Percentiles rank a stretch among this genome's conserved stretches.
phyloP scores from a whole-genome alignment of 1,140 invertebrate genomes.

The Leptestheria dahalacensis region DNA sequence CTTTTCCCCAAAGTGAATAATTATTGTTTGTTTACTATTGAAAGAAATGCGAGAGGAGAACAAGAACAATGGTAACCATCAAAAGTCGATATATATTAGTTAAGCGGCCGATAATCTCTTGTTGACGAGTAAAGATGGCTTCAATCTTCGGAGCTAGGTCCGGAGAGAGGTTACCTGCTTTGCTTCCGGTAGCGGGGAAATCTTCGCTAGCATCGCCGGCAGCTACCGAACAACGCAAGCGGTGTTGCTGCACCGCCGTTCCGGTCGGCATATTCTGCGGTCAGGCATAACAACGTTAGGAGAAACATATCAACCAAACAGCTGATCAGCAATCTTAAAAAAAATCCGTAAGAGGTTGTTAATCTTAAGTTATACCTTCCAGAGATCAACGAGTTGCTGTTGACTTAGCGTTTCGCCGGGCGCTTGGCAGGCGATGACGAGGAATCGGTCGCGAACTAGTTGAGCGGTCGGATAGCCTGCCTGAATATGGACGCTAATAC shows the following conservation, averaged over 20 bases:
- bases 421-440: constrained; percentile 46
- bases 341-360: background rate
- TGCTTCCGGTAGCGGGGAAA: background rate
- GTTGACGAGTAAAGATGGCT: background rate
- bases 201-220: constrained; percentile 15
- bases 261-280: constrained; percentile 1
- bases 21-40: too few species aligned
- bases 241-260: constrained; percentile 2
- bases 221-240: constrained; percentile 14
- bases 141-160: background rate
- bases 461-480: constrained; percentile 35
- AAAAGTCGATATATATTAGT: background rate
- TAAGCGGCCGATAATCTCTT: background rate
- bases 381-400: background rate
- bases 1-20: too few species aligned
- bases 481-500: constrained; percentile 37
- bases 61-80: background rate
- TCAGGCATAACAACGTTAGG: background rate
- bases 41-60: background rate
- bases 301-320: too few species aligned
- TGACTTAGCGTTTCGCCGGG: background rate
- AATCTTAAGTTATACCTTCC: background rate
- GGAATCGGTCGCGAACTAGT: constrained; percentile 47
- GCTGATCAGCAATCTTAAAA: background rate
- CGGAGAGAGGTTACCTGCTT: background rate